These are phyloP conservation scores for Hycleus cichorii DNA, from an alignment of 1,140 invertebrate genomes.

Conservation along the genomic window DNA sequence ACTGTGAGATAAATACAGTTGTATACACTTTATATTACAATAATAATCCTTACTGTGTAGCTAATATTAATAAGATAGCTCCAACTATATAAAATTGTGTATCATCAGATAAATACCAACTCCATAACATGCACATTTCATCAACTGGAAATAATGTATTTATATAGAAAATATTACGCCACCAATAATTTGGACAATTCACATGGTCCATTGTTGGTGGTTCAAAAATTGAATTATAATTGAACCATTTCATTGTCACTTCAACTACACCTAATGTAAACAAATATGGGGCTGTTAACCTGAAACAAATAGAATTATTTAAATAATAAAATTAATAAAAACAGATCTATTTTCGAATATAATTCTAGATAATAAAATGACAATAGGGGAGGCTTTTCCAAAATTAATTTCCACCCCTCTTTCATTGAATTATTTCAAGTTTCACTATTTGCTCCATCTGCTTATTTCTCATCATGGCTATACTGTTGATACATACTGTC, in stretches of 20 bases:
- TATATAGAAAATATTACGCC: slow-evolving; percentile 76
- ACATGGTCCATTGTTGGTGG: slow-evolving; percentile 70
- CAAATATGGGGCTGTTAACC: slow-evolving; percentile 76
- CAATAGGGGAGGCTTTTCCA: no score
- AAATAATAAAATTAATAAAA: background rate
- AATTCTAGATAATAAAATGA: no score
- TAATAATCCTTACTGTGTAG: slow-evolving; percentile 41
- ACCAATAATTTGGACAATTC: slow-evolving; percentile 79
- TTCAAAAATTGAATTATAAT: slow-evolving; percentile 72
- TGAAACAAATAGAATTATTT: slow-evolving; percentile 32
- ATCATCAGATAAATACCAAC: slow-evolving; percentile 82
- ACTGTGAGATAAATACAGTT: no score
- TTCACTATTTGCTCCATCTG: no score
- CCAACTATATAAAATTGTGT: slow-evolving; percentile 78
- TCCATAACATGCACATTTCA: slow-evolving; percentile 85
- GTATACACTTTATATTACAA: background rate
- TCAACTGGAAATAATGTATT: slow-evolving; percentile 79
- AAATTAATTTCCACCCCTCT: no score
- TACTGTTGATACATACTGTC: no score
- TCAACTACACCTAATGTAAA: slow-evolving; percentile 72
- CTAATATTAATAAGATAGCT: slow-evolving; percentile 67
- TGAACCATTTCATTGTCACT: slow-evolving; percentile 74
- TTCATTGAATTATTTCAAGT: no score
- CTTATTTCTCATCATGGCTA: no score
- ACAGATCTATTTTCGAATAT: background rate